phyloP scores from a whole-genome alignment of 2,797 vertebrate species.

The Avahi laniger region DNA sequence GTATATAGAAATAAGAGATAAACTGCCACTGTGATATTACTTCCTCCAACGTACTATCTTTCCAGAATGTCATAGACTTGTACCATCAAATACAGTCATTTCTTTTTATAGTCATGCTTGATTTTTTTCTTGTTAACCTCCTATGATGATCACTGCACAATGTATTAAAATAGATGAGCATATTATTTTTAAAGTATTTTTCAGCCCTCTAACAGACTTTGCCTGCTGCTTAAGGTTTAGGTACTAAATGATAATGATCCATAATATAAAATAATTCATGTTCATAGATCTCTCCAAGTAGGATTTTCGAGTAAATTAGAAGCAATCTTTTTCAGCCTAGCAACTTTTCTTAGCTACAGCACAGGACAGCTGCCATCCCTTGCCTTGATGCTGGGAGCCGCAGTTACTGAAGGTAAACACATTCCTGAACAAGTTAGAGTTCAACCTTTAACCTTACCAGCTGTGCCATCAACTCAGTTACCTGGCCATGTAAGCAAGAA shows the following conservation, averaged over 20 bases:
- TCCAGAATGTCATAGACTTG: neutral
- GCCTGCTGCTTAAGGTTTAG: conserved; percentile 21
- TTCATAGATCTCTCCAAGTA: conserved; percentile 7
- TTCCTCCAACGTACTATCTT: neutral
- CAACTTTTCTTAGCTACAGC: neutral
- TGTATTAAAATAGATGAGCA: conserved; percentile 54
- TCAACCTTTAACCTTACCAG: neutral
- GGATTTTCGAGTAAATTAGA: conserved; percentile 42
- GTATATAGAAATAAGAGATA: neutral
- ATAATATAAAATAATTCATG: conserved; percentile 35
- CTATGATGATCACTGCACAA: conserved; percentile 32
- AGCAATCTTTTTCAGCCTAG: neutral
- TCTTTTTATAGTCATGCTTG: conserved; percentile 28
- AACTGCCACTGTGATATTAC: neutral
- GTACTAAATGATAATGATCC: conserved; percentile 43
- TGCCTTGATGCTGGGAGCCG: neutral
- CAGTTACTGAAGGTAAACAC: neutral
- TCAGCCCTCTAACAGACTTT: neutral
- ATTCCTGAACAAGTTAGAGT: neutral
- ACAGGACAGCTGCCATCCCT: neutral
- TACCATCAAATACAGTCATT: conserved; percentile 4
- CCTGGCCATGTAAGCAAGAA: neutral
- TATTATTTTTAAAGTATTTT: conserved; percentile 8
- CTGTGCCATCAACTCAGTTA: neutral
- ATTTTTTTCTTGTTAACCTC: conserved; percentile 55